Conservation (phyloP, 1,140 invertebrate genomes). For the Drosophila triauraria region DNA sequence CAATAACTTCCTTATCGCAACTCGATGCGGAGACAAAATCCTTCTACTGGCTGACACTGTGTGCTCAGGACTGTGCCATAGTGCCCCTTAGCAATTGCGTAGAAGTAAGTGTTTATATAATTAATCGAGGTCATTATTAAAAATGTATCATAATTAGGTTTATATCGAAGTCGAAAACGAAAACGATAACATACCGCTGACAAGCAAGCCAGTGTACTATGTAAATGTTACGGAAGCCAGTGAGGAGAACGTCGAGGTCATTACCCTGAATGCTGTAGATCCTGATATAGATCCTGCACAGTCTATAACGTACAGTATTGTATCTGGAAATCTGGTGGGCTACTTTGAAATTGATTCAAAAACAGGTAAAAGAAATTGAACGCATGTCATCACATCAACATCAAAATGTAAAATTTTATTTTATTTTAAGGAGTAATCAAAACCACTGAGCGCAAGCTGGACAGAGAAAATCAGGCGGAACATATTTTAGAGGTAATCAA, state of each 20-base stretch:
- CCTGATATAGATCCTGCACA: slow-evolving; percentile 90
- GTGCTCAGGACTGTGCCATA: slow-evolving; percentile 95
- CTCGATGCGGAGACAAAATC: slow-evolving; percentile 95
- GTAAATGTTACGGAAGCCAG: slow-evolving; percentile 94
- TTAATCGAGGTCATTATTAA: not conserved
- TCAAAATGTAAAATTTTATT: not conserved
- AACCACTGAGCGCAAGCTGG: slow-evolving; percentile 92
- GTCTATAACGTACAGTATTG: slow-evolving; percentile 92
- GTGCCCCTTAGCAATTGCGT: slow-evolving; percentile 93
- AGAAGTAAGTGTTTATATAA: slow-evolving; percentile 87
- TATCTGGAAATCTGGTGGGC: slow-evolving; percentile 95
- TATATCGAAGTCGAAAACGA: slow-evolving; percentile 95
- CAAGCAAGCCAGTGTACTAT: slow-evolving; percentile 94
- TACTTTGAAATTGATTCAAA: slow-evolving; percentile 94
- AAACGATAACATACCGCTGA: slow-evolving; percentile 97
- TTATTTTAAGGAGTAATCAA: slow-evolving; percentile 90
- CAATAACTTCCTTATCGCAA: slow-evolving; percentile 92
- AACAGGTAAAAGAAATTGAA: slow-evolving; percentile 89
- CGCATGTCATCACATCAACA: not conserved
- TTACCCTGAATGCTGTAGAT: slow-evolving; percentile 92
- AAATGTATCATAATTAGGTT: slow-evolving; percentile 87
- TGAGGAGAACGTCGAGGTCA: slow-evolving; percentile 89
- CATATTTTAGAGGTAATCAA: slow-evolving; percentile 93
- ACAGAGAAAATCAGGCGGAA: slow-evolving; percentile 93
- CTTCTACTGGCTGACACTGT: slow-evolving; percentile 97